These are phyloP conservation scores for Columbina picui DNA, from an alignment of 2,113 vertebrate species.

Conservation along the genomic window DNA sequence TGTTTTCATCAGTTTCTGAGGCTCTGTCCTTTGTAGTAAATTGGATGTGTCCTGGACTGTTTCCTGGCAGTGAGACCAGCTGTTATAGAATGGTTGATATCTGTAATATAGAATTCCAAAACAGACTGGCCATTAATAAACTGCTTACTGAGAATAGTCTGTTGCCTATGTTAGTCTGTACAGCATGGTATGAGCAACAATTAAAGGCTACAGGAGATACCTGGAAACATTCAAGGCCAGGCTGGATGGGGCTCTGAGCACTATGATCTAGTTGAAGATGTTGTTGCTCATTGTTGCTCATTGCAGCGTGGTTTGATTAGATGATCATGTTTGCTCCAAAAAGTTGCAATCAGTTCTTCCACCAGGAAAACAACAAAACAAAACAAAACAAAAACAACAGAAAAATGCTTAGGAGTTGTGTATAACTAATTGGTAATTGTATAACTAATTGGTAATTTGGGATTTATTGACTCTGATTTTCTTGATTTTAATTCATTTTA, in stretches of 20 bases:
- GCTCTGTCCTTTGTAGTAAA: not conserved
- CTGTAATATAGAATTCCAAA: not conserved
- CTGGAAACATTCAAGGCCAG: too few species aligned
- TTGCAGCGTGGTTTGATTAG: too few species aligned
- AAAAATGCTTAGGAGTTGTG: not conserved
- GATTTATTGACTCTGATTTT: not conserved
- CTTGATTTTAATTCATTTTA: not conserved
- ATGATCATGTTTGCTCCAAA: not conserved
- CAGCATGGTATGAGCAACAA: not conserved
- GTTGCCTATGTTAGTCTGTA: not conserved
- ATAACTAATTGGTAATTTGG: too few species aligned
- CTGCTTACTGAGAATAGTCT: not conserved
- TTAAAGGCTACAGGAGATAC: not conserved
- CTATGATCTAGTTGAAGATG: too few species aligned
- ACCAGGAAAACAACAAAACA: rapidly evolving
- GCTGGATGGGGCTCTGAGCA: too few species aligned
- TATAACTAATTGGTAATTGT: not conserved
- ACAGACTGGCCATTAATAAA: not conserved
- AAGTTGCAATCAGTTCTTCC: not conserved
- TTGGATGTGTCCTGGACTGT: not conserved
- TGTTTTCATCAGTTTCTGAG: not conserved
- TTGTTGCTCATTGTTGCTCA: too few species aligned
- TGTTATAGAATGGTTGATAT: not conserved
- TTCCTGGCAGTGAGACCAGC: not conserved
- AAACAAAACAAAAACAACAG: not conserved